phyloP scores from a whole-genome alignment of 2,113 vertebrate species.

The Malurus elegans region DNA sequence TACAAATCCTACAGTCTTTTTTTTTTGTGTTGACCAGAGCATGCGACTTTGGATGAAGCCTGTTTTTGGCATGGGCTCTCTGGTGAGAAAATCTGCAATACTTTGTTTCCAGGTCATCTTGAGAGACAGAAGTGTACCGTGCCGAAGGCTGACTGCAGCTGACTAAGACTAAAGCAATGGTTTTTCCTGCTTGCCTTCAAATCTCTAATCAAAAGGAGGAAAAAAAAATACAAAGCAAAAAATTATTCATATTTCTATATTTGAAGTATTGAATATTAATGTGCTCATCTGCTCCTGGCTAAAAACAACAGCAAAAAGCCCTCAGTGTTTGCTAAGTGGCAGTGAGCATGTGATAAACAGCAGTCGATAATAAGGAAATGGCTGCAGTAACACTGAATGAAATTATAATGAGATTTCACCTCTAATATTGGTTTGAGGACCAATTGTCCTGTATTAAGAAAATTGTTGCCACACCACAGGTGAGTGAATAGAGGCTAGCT shows the following conservation, averaged over 20 bases:
- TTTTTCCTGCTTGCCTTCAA: not conserved
- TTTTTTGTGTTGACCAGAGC: not conserved
- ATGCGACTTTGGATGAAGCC: not conserved
- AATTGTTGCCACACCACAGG: not conserved
- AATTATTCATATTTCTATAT: not conserved
- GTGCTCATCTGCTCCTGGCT: not conserved
- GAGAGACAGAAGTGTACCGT: not conserved
- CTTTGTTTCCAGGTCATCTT: not conserved
- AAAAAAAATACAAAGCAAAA: not conserved
- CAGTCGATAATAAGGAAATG: not conserved
- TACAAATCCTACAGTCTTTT: not conserved
- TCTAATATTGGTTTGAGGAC: not conserved
- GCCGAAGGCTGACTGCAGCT: not conserved
- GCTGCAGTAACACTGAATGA: not conserved
- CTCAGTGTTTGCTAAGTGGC: not conserved
- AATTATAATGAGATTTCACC: not conserved
- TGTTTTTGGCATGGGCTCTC: not conserved
- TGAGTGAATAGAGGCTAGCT: not conserved
- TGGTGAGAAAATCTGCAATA: not conserved
- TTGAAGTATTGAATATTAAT: not conserved
- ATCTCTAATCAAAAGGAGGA: not conserved
- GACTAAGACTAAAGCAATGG: not conserved
- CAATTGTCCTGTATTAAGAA: not conserved
- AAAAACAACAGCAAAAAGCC: not conserved
- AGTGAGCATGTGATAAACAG: not conserved